A percentile compares a stretch with the other conserved stretches of the same genome.
Evolutionary conservation across 2,888 invertebrate genomes (phyloP).

Genomic region (Andricus curvator): DNA sequence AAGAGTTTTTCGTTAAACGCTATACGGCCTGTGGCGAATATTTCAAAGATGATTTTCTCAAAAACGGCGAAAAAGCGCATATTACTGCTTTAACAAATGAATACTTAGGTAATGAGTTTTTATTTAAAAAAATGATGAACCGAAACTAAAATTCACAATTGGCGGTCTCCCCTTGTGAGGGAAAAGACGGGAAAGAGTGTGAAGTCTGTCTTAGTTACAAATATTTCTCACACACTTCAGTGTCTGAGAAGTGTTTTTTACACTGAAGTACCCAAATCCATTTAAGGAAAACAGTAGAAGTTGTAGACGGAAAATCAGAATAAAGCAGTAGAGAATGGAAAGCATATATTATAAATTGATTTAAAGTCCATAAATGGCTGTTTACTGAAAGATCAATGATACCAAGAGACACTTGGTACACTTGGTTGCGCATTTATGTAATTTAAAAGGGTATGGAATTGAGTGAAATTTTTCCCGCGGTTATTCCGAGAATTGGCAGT

Average conservation of each 20-base stretch:
- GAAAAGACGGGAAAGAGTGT: too few species aligned
- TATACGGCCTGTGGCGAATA: too few species aligned
- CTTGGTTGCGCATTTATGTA: constrained; percentile 20
- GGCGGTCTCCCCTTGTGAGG: too few species aligned
- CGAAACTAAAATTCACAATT: too few species aligned
- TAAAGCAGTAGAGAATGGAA: neutral
- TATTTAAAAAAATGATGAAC: too few species aligned
- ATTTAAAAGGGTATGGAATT: neutral
- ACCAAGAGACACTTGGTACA: constrained; percentile 20
- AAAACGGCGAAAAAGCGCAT: too few species aligned
- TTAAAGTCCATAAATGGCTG: constrained; percentile 23
- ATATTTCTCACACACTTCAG: neutral
- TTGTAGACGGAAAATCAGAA: neutral
- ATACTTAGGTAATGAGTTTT: too few species aligned
- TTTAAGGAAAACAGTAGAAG: neutral
- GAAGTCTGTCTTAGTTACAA: neutral
- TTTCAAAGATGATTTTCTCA: too few species aligned
- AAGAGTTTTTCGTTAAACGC: too few species aligned
- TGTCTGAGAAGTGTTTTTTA: neutral
- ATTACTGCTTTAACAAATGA: too few species aligned
- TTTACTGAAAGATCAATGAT: constrained; percentile 34
- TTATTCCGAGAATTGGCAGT: neutral
- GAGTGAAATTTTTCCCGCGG: constrained; percentile 11
- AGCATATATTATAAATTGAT: constrained; percentile 5
- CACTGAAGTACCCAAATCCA: neutral